Conservation (phyloP, 1,140 invertebrate genomes). For the Anoplophora glabripennis region DNA sequence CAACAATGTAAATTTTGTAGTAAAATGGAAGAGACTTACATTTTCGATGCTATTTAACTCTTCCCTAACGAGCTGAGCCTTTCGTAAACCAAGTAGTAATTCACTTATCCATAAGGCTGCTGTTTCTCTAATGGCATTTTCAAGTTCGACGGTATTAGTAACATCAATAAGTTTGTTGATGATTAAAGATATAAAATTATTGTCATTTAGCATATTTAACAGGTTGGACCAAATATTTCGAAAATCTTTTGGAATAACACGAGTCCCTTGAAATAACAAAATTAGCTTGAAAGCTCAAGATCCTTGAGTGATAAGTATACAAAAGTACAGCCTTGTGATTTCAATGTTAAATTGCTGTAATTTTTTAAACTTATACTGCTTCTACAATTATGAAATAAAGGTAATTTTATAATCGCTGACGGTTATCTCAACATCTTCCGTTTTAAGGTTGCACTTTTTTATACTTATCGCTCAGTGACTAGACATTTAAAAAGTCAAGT, state of each 20-base stretch:
- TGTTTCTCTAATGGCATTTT: slow-evolving; percentile 16
- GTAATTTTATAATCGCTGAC: too few relatives aligned
- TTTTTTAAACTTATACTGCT: too few relatives aligned
- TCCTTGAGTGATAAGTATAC: too few relatives aligned
- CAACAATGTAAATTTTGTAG: not conserved
- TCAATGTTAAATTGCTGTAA: too few relatives aligned
- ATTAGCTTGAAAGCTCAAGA: too few relatives aligned
- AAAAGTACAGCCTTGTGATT: too few relatives aligned
- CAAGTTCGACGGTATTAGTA: slow-evolving; percentile 5
- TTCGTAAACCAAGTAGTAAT: slow-evolving; percentile 18
- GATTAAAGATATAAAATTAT: slow-evolving; percentile 17
- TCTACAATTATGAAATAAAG: too few relatives aligned
- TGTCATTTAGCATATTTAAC: slow-evolving; percentile 28
- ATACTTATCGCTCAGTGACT: too few relatives aligned
- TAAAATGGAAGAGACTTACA: slow-evolving; percentile 9
- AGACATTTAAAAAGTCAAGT: too few relatives aligned
- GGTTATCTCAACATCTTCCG: too few relatives aligned
- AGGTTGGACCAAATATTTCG: slow-evolving; percentile 27
- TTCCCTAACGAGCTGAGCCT: not conserved
- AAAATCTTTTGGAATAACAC: slow-evolving; percentile 19
- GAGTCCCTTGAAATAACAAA: not conserved
- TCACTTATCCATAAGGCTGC: slow-evolving; percentile 34
- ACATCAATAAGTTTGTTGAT: slow-evolving; percentile 26
- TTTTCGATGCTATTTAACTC: slow-evolving; percentile 8
- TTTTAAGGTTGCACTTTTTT: too few relatives aligned